Evolutionary conservation across 1,140 invertebrate species (phyloP).

Genomic region (Hypothenemus hampei): DNA sequence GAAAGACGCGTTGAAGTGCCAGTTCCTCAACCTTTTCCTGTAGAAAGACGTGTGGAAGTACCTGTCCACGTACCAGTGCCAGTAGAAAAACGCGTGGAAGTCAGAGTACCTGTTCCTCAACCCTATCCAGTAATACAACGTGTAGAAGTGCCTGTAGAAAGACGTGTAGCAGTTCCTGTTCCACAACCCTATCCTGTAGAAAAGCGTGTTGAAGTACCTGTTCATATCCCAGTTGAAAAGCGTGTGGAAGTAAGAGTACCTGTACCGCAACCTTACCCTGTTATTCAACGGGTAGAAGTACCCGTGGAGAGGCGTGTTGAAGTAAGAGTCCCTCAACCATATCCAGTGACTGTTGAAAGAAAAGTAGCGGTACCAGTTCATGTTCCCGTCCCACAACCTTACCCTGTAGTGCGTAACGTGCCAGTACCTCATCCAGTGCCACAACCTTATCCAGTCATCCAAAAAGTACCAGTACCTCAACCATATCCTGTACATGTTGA

Average conservation of each 20-base stretch:
- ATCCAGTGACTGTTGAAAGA: constrained; percentile 5
- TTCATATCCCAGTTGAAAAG: constrained; percentile 6
- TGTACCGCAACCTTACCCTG: constrained; percentile 13
- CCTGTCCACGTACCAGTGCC: constrained; percentile 18
- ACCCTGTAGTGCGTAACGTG: constrained; percentile 4
- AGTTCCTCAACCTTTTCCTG: constrained; percentile 25
- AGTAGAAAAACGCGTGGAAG: constrained; percentile 8
- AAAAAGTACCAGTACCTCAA: constrained; percentile 10
- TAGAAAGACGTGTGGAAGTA: constrained; percentile 5
- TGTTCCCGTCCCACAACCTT: constrained; percentile 7
- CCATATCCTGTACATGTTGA: neutral
- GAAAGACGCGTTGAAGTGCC: constrained; percentile 13
- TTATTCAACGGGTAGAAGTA: constrained; percentile 11
- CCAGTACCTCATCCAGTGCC: constrained; percentile 1
- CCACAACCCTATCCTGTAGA: constrained; percentile 14
- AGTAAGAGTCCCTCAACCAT: constrained; percentile 16
- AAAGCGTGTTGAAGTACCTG: constrained; percentile 18
- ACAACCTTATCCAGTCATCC: constrained; percentile 32
- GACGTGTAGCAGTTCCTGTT: constrained; percentile 14
- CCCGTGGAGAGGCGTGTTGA: constrained; percentile 14
- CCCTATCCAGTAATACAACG: constrained; percentile 14
- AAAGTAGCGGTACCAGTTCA: constrained; percentile 11
- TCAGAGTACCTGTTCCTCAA: constrained; percentile 5
- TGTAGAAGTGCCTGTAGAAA: constrained; percentile 13
- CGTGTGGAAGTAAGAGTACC: constrained; percentile 6